Base-by-base conservation (phyloP, 2,113 vertebrate genomes). In the Crocuta crocuta region DNA sequence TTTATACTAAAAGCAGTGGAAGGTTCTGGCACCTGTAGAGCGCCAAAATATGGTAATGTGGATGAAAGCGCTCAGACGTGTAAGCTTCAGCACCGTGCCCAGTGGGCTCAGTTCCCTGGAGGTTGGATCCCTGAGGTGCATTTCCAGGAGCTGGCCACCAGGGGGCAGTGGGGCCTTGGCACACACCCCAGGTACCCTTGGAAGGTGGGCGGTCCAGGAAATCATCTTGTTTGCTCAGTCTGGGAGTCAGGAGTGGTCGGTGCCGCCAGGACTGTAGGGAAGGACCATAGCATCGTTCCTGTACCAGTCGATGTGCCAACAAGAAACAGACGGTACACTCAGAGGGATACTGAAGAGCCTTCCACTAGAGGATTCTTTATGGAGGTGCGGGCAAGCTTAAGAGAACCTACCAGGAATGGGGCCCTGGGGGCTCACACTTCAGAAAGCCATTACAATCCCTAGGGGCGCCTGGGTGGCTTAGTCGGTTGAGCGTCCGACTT, bases 131-230 rank as follows among this genome's bases (percentile, higher is more conserved):
- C 6, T 50, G 70, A 24, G 61, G 19, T 95, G 91, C 91, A 53
- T 5, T 96, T 93, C 45, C 33, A 31, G 16, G 4, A 12, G 2
- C 7, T 95, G 55, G 23, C 97, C 97, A 85, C 95, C 83, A 98
- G 98, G 91, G 96, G 97, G 95, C 97, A 87, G 91, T 93, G 89
- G 82, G 65, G 26, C 79, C 82, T 58, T 63, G 45, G 73, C 43
- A 12, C 39, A 43, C 48, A 33, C 28, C 6, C 10, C 28, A 10
- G 48, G 53, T 45, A 33, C 50, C 65, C 76, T 24, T 2, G 7
- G 80, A 43, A 81, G 55, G 63, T n/a, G 45, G 45, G 61, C 50
- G 74, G 39, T 33, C 50, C 50, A 4, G 3, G 55, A 61, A 74
- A 48, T 31, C 35, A 5, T 17, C 58, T 85, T 4, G 16, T 50